Evolutionary conservation across 2,113 vertebrate species (phyloP), one percentile per base, ranked within the genome.

Genomic region (Cnemophilus loriae): DNA sequence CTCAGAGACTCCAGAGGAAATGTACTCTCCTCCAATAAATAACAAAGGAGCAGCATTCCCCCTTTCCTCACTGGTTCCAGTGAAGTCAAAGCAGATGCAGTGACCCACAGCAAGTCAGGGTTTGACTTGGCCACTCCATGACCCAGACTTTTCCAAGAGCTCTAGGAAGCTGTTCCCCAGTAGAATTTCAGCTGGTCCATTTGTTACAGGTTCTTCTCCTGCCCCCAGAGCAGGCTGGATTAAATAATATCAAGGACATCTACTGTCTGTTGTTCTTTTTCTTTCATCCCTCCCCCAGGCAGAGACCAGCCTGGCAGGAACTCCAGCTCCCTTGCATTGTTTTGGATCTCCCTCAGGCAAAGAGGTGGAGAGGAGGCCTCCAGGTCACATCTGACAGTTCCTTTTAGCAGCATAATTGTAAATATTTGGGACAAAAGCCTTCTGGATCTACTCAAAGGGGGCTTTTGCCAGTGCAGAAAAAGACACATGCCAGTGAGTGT

Each of bases 381-480:
- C 61, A 73, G 85, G 78, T 91, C 93, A 93, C 35, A 94, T 50
- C 77, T 11, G 0, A 74, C 73, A 79, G 77, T 23, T 96, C 87
- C 74, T 91, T 95, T 95, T 42, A 96, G 92, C 69, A 77, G 44
- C 0, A 1, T 42, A 65, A 61, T 64, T 93, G 78, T 91, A 91
- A 96, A 96, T 96, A 88, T 92, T 96, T 95, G 84, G 63, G 85
- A 92, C 75, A 88, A 85, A 88, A 90, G 82, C 64, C 83, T 91
- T 95, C 95, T 95, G 90, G 71, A 92, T 96, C 56, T 57, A 30
- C 79, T 94, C 82, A 91, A 95, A 84, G 9, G 8, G 3, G 33
- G 44, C 17, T 76, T 83, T 70, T 95, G 68, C 68, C 79, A 68
- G 64, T 39, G 35, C 50, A 73, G 44, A 68, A 59, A 59, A 70